Conservation (phyloP, 2,888 invertebrate genomes). For the Phytoseiulus persimilis region DNA sequence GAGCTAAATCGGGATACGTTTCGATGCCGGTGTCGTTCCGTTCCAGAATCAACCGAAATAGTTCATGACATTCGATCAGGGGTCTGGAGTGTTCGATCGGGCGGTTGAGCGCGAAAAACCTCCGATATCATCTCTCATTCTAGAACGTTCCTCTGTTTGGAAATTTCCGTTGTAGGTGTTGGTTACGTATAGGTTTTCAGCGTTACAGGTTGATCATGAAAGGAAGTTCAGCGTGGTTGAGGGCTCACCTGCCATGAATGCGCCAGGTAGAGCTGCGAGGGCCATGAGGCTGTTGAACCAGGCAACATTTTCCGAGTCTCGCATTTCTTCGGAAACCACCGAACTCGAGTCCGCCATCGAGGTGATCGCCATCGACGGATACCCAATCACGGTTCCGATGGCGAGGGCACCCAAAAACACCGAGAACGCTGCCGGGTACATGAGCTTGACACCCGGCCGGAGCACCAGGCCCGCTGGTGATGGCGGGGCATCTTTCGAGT, state of each 20-base stretch:
- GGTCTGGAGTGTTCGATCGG: neutral
- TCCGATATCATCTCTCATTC: neutral
- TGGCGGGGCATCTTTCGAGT: neutral
- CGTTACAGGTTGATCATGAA: neutral
- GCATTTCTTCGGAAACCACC: neutral
- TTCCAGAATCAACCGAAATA: neutral
- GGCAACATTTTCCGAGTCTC: constrained; percentile 22
- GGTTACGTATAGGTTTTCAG: neutral
- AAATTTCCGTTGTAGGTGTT: neutral
- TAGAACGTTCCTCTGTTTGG: neutral
- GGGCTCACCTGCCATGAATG: constrained; percentile 10
- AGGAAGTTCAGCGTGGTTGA: neutral
- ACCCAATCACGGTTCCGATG: constrained; percentile 13
- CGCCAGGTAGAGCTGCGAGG: constrained; percentile 6
- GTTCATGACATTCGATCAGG: neutral
- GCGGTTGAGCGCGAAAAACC: neutral
- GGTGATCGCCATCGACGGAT: constrained; percentile 17
- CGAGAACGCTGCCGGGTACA: constrained; percentile 21
- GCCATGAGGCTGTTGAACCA: constrained; percentile 34
- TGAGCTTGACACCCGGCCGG: neutral
- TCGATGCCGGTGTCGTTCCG: neutral
- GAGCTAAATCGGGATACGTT: neutral
- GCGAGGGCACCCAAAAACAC: constrained; percentile 19
- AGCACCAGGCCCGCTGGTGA: neutral
- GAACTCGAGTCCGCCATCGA: constrained; percentile 29